Evolutionary conservation across 2,113 vertebrate genomes (phyloP), one percentile per base, ranked within the genome.

Genomic region (Agelaius phoeniceus): DNA sequence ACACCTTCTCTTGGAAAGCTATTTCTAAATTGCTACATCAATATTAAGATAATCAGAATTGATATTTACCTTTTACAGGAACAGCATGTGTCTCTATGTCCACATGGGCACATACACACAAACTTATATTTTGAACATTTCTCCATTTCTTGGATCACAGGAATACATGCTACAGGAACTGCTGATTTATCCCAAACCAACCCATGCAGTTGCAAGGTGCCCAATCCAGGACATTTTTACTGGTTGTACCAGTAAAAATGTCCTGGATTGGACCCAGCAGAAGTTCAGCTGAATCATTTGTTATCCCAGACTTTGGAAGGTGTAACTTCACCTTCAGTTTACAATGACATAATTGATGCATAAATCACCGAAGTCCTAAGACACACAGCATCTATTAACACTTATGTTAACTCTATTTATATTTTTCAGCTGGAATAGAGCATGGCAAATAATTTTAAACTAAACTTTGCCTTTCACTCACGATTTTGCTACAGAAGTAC

Each of bases 1-100:
- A 75, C 67, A 90, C 83, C 52, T 89, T 84, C 43, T 23, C 52
- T 75, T 87, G 15, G 17, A 96, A 97, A 97, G 77, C 85, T 95
- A 54, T 79, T 94, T 87, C 93, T 84, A 74, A 96, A 92, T 26
- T 79, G 62, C 71, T 84, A 66, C 51, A 73, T 87, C 93, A 89
- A 87, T 95, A 89, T 79, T 82, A 86, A 87, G 77, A 85, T 79
- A 93, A 94, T 89, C 58, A 95, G 69, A 95, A 89, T 3, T 91
- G 58, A 79, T 91, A 91, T 85, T 94, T 84, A 95, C 71, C 71
- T 96, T 89, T 73, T 73, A 55, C 10, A 43, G 30, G 43, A 93
- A 79, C 9, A 46, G 33, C 18, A 52, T 3, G 3, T 28, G 39
- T 24, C 33, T 54, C 0, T 71, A 65, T 35, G 61, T 54, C 51